Base-by-base conservation (phyloP, 2,113 vertebrate species). In the Clarias gariepinus region DNA sequence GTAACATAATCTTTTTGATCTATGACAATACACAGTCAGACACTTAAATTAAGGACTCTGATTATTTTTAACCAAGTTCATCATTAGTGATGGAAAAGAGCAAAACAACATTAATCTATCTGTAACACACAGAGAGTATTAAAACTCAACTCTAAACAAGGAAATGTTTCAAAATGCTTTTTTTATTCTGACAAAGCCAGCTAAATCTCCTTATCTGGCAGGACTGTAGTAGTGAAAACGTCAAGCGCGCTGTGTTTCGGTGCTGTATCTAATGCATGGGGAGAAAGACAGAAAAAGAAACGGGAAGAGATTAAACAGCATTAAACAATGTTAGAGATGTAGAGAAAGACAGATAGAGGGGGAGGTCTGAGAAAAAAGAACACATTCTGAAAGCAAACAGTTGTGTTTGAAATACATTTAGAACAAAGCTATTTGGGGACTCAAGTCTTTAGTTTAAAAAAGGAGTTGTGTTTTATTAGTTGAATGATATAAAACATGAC, bases 401-500 rank as follows among this genome's bases (percentile, higher is more conserved):
- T 88, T 84, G 85, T 88, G 87, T 90, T 90, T 91, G 89, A 90
- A 87, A 89, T 91, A 87, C 90, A 90, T 91, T 91, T 90, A 91
- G 90, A 90, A 89, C 92, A 91, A 89, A 90, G 74, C 81, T 95
- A 92, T 94, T 84, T 85, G 85, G 94, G 92, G 94, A 94, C 90
- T 84, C 79, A 36, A 91, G 92, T 93, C 92, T 93, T 93, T 93
- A 93, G 92, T 93, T 15, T 19, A 28, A 80, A 74, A 89, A 89
- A 92, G 89, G 89, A 92, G 92, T 92, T 91, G 88, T 89, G 91
- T 95, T 93, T 94, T 94, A 94, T 93, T 94, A 93, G 92, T 91
- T 92, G 93, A 93, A 94, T 80, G 90, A 93, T 94, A 94, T 94
- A 93, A 94, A 95, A 94, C 93, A 94, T 93, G 93, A 94, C 93